These are phyloP conservation scores for Myripristis jacobus DNA, from an alignment of 2,797 vertebrate species.

Conservation along the genomic window DNA sequence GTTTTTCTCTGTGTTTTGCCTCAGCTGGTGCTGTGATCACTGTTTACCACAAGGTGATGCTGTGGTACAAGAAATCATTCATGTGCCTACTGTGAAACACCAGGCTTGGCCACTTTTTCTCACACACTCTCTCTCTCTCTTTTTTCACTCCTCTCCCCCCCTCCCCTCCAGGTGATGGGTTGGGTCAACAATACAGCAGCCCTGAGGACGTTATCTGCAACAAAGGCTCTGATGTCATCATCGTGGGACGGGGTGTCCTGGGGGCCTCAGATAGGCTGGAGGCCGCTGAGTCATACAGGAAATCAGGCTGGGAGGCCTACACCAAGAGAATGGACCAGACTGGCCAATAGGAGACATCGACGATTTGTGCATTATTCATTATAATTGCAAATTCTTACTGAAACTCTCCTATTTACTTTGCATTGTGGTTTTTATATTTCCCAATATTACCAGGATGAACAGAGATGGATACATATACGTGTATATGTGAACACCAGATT, in stretches of 20 bases:
- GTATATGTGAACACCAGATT: background rate
- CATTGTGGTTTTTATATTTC: background rate
- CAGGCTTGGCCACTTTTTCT: background rate
- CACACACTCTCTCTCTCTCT: background rate
- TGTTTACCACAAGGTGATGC: slow-evolving; percentile 64
- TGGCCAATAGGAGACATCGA: slow-evolving; percentile 33
- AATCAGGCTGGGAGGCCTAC: slow-evolving; percentile 92
- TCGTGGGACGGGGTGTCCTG: slow-evolving; percentile 94
- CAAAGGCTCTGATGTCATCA: slow-evolving; percentile 92
- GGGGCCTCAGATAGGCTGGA: slow-evolving; percentile 79
- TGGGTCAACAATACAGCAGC: slow-evolving; percentile 93
- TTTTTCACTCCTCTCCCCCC: background rate
- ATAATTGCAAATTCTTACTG: background rate
- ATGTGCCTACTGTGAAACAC: background rate
- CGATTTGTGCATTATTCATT: accelerated
- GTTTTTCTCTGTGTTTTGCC: background rate
- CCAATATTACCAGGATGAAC: background rate
- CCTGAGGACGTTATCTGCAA: slow-evolving; percentile 87
- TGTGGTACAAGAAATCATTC: slow-evolving; percentile 24
- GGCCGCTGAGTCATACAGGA: slow-evolving; percentile 90
- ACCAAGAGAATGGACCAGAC: slow-evolving; percentile 73
- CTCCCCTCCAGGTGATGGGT: slow-evolving; percentile 83
- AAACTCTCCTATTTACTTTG: background rate
- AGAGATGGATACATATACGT: background rate
- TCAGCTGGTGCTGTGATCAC: background rate